Evolutionary conservation across 1,140 invertebrate species (phyloP).

Genomic region (Hermatobates lingyangjiaoensis): DNA sequence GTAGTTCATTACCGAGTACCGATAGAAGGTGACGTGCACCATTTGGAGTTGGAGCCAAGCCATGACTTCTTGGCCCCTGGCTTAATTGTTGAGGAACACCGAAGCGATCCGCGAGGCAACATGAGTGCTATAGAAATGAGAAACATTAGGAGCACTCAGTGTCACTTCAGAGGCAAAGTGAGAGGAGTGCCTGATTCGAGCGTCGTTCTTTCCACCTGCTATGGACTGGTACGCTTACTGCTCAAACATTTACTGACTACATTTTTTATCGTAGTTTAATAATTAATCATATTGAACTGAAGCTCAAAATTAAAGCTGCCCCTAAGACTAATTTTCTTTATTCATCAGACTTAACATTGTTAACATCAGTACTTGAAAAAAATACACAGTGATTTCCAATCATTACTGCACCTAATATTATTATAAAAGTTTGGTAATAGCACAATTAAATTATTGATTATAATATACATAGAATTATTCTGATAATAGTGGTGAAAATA

Average conservation of each 20-base stretch:
- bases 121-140: conserved; percentile 18
- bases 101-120: conserved; percentile 24
- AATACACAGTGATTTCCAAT: no score
- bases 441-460: no score
- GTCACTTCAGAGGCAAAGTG: conserved; percentile 47
- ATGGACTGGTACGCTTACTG: conserved; percentile 59
- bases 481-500: no score
- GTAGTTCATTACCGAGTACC: conserved; percentile 5
- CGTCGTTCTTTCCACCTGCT: conserved; percentile 48
- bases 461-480: no score
- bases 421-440: no score
- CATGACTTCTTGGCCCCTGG: conserved; percentile 43
- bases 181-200: conserved; percentile 37
- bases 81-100: conserved; percentile 46
- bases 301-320: background rate
- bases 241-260: no score
- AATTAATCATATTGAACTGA: conserved; percentile 4
- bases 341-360: no score
- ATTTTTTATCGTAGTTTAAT: no score
- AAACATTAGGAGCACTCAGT: conserved; percentile 22
- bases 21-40: conserved; percentile 4
- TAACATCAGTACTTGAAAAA: no score
- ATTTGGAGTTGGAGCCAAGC: conserved; percentile 30
- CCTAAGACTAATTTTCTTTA: no score
- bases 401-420: no score